Evolutionary conservation across 2,797 vertebrate species (phyloP).

Genomic region (Apogon hyalosoma): DNA sequence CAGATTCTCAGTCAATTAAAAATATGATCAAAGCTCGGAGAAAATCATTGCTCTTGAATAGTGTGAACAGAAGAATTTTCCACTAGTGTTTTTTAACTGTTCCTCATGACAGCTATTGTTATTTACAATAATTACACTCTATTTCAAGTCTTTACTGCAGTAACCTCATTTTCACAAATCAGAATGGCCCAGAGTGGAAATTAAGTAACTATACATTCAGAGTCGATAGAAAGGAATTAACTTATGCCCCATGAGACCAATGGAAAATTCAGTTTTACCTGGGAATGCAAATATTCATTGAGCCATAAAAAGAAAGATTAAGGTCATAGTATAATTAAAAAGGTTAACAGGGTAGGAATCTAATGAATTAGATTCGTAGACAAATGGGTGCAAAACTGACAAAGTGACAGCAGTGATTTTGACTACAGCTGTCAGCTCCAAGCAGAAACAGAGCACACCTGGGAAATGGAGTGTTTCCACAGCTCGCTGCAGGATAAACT

Average conservation of each 20-base stretch:
- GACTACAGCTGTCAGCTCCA: slow-evolving; percentile 33
- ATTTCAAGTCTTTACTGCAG: too few species aligned
- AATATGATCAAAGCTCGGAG: slow-evolving; percentile 49
- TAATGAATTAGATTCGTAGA: slow-evolving; percentile 32
- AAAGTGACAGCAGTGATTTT: slow-evolving; percentile 27
- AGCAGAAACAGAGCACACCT: slow-evolving; percentile 17
- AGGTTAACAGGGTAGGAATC: slow-evolving; percentile 69
- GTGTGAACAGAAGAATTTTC: slow-evolving; percentile 28
- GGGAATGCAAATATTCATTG: slow-evolving; percentile 15
- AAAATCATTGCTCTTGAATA: slow-evolving; percentile 42
- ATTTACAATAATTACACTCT: too few species aligned
- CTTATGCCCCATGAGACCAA: not conserved
- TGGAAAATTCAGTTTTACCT: slow-evolving; percentile 1
- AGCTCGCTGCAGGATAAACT: slow-evolving; percentile 44
- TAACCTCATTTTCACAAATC: not conserved
- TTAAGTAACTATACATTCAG: slow-evolving; percentile 1
- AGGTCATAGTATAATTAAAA: slow-evolving; percentile 33
- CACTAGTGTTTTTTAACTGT: slow-evolving; percentile 8
- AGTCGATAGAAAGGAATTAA: not conserved
- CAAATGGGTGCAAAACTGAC: slow-evolving; percentile 31
- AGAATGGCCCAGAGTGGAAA: not conserved
- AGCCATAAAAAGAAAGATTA: slow-evolving; percentile 14
- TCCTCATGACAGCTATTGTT: not conserved
- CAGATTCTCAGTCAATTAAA: slow-evolving; percentile 68
- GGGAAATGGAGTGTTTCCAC: slow-evolving; percentile 28